A percentile compares a stretch with the other conserved stretches of the same genome.
phyloP scores from a whole-genome alignment of 2,113 vertebrate genomes.

The Cichladusa arquata region DNA sequence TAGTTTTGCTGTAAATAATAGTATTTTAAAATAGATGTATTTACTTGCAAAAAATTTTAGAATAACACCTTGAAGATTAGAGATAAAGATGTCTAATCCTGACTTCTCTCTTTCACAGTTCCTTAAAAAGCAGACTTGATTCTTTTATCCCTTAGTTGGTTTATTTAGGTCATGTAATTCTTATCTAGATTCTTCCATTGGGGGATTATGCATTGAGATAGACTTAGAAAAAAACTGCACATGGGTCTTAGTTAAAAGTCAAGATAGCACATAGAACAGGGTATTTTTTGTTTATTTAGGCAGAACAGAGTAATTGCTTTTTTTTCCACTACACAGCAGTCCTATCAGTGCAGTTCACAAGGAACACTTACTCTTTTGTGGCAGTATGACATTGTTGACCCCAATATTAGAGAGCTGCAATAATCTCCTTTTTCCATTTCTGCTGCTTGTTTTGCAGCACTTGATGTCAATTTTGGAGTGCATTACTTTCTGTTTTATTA shows the following conservation, averaged over 20 bases:
- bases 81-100: neutral
- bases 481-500: neutral
- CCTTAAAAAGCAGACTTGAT: neutral
- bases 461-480: neutral
- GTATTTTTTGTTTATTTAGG: neutral
- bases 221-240: neutral
- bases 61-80: neutral
- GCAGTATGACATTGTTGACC: neutral
- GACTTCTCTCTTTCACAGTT: neutral
- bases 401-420: neutral
- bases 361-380: neutral
- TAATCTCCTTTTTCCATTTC: neutral
- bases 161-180: conserved; percentile 13
- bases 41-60: neutral
- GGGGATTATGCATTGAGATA: neutral
- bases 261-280: neutral
- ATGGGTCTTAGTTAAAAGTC: neutral
- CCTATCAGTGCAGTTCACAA: neutral
- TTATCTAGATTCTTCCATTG: neutral
- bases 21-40: neutral
- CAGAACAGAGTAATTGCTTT: neutral
- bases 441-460: neutral
- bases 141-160: neutral
- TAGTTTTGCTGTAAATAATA: neutral
- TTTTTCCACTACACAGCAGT: neutral